Conservation (phyloP, 35 echinoderm and acorn worm species). For the Lytechinus pictus region DNA sequence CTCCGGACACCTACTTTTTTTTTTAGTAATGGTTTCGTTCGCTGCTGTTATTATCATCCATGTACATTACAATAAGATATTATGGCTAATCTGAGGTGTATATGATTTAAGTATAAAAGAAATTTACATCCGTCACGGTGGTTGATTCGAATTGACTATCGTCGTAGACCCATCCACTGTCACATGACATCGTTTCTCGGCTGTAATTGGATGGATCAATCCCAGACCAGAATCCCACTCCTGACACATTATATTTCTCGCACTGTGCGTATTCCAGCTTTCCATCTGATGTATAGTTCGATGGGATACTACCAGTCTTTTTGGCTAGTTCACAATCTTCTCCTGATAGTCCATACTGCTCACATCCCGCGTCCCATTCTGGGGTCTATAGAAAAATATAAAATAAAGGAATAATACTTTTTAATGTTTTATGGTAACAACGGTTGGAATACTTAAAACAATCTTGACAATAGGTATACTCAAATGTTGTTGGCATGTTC, state of each 20-base stretch:
- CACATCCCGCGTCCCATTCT: conserved; percentile 60
- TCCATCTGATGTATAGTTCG: background rate
- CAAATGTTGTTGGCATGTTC: too few species aligned
- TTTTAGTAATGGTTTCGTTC: too few species aligned
- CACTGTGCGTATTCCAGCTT: conserved; percentile 44
- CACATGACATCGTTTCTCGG: conserved; percentile 2
- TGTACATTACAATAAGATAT: too few species aligned
- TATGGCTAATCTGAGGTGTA: too few species aligned
- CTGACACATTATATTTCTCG: conserved; percentile 62
- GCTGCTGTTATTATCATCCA: too few species aligned
- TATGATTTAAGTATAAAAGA: background rate
- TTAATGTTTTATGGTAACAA: too few species aligned
- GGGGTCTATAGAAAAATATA: background rate
- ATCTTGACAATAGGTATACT: too few species aligned
- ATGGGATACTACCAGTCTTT: conserved; percentile 55
- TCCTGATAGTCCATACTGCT: background rate
- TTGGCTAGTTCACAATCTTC: conserved; percentile 38
- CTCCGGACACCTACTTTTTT: too few species aligned
- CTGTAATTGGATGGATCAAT: conserved; percentile 30
- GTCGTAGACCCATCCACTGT: conserved; percentile 1
- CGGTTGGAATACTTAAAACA: too few species aligned
- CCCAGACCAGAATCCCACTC: conserved; percentile 50
- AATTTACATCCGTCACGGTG: background rate
- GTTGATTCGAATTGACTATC: background rate
- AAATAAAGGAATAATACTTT: background rate